Base-by-base conservation (phyloP, 2,113 vertebrate species). In the Grammomys dolichurus region DNA sequence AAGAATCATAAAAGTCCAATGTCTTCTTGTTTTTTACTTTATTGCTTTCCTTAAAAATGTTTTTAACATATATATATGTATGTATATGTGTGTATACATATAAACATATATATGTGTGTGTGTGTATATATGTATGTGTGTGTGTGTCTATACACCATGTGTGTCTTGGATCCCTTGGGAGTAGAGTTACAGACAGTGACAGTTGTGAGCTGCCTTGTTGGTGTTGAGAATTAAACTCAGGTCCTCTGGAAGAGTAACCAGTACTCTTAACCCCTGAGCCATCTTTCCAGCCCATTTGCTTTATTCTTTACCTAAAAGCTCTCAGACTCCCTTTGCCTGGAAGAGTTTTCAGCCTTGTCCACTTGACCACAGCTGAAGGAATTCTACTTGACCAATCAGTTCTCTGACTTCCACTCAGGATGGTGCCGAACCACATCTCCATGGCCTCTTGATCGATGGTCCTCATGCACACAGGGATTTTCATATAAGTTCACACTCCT, bases 1-100 rank as follows among this genome's bases (percentile, higher is more conserved):
- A 72, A 92, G 95, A 94, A 73, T 28, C 22, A 3, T 90, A 82
- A 89, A 81, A 91, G 70, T 80, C 85, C 69, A 84, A 20, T 43
- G 82, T 87, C 24, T 33, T 93, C 24, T 63, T 85, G 1, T 91
- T 95, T 88, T 95, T 14, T 13, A 77, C 9, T n/a, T 91, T 73
- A 73, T 40, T 22, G 0, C 36, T n/a, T 72, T 73, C 19, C 7
- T 20, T 40, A 73, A 73, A 40, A 73, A 73, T 70, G 36, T 22
- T 40, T 73, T 73, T 40, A 20, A 73, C 17, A 33, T 70, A 17
- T 70, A 19, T 58, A 17, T 58, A 5, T 58, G 16, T 58, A 17
- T 58, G 4, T 58, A 4, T 58, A 58, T 58, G 17, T 58, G 2
- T 17, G 3, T 17, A 58, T 58, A 54, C 54, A 13, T 14, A 54